Conservation (phyloP, 2,797 vertebrate genomes). For the Gymnodraco acuticeps region DNA sequence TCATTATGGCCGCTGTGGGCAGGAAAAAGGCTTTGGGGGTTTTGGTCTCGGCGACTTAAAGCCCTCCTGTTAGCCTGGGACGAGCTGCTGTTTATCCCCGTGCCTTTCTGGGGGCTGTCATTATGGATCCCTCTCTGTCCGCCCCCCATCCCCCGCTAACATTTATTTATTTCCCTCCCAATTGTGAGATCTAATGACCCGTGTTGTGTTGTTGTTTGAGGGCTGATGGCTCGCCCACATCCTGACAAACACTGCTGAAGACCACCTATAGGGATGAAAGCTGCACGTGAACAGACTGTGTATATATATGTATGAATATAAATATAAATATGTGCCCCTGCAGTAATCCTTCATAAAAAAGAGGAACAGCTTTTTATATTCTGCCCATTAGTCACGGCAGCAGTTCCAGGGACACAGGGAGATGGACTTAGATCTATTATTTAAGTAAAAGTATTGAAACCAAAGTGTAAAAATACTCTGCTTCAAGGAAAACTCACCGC, state of each 20-base stretch:
- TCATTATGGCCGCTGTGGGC: conserved; percentile 84
- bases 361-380: conserved; percentile 19
- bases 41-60: conserved; percentile 75
- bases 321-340: conserved; percentile 10
- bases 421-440: no score
- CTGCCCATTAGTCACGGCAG: conserved; percentile 37
- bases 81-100: conserved; percentile 83
- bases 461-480: no score
- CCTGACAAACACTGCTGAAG: conserved; percentile 71
- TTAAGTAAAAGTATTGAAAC: no score
- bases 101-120: conserved; percentile 82
- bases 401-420: conserved; percentile 37
- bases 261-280: conserved; percentile 83
- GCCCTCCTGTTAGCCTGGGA: conserved; percentile 79
- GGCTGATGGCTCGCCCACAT: conserved; percentile 74
- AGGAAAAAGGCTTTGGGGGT: conserved; percentile 85
- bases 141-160: conserved; percentile 53
- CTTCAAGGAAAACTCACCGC: no score
- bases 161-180: conserved; percentile 79
- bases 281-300: conserved; percentile 34
- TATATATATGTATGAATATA: background rate
- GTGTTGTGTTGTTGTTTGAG: conserved; percentile 75
- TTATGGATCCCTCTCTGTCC: conserved; percentile 77
- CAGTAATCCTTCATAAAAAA: conserved; percentile 35
- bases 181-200: conserved; percentile 79